Conservation (phyloP, 2,888 invertebrate genomes). For the Tachina lurida region DNA sequence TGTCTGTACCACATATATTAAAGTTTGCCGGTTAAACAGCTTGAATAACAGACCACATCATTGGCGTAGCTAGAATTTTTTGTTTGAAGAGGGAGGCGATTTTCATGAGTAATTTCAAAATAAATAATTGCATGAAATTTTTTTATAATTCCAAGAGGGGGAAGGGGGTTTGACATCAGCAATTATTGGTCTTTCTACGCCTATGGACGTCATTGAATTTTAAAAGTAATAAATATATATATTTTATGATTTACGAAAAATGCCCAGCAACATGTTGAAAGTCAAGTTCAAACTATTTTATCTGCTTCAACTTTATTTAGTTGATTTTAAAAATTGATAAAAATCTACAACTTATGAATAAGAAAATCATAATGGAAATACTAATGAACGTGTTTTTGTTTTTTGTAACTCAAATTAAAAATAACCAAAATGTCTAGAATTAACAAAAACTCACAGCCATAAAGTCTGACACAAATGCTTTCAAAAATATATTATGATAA, state of each 20-base stretch:
- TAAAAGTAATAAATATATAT: not conserved
- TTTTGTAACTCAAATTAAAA: slow-evolving; percentile 1
- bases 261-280: not conserved
- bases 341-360: not conserved
- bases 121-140: no score
- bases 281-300: not conserved
- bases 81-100: no score
- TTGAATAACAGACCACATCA: no score
- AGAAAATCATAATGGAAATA: not conserved
- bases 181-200: no score
- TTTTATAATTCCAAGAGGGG: no score
- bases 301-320: not conserved
- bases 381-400: not conserved
- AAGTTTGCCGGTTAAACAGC: no score
- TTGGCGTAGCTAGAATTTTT: no score
- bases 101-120: no score
- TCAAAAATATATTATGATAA: not conserved
- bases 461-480: slow-evolving; percentile 57
- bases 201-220: not conserved
- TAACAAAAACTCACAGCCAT: slow-evolving; percentile 48
- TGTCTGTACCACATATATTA: no score
- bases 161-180: no score
- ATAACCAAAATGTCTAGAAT: slow-evolving; percentile 38
- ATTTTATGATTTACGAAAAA: slow-evolving; percentile 7
- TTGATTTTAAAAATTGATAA: slow-evolving; percentile 20